Conservation (phyloP, 2,888 invertebrate genomes). For the Hydriomena furcata region DNA sequence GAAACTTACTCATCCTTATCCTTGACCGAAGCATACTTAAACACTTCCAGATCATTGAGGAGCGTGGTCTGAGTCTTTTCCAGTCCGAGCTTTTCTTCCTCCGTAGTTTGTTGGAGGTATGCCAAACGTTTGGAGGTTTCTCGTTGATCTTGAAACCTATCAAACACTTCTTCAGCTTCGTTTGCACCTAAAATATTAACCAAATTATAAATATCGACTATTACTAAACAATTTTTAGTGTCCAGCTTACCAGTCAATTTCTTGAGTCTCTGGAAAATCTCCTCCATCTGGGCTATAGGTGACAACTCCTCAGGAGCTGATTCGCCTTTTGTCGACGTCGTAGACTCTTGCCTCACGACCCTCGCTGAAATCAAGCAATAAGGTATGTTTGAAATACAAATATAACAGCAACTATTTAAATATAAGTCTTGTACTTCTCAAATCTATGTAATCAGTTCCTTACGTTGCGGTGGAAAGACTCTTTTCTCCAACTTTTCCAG, state of each 20-base stretch:
- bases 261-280: slow-evolving; percentile 89
- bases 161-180: slow-evolving; percentile 88
- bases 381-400: background rate
- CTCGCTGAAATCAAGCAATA: slow-evolving; percentile 48
- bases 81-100: slow-evolving; percentile 88
- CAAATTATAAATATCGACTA: background rate
- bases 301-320: slow-evolving; percentile 66
- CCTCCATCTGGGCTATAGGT: slow-evolving; percentile 81
- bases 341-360: slow-evolving; percentile 84
- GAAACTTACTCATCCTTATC: slow-evolving; percentile 89
- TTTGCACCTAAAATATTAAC: slow-evolving; percentile 83
- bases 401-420: too few species aligned
- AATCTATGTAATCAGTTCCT: background rate
- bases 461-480: slow-evolving; percentile 86
- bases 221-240: background rate
- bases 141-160: slow-evolving; percentile 88
- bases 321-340: slow-evolving; percentile 77
- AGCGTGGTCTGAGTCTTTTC: slow-evolving; percentile 87
- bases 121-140: slow-evolving; percentile 88
- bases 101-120: slow-evolving; percentile 87
- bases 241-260: slow-evolving; percentile 85
- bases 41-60: slow-evolving; percentile 87
- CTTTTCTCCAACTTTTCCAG: slow-evolving; percentile 90
- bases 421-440: too few species aligned
- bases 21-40: slow-evolving; percentile 91